Evolutionary conservation across 2,113 vertebrate species (phyloP).

Genomic region (Megaceryle torquata): DNA sequence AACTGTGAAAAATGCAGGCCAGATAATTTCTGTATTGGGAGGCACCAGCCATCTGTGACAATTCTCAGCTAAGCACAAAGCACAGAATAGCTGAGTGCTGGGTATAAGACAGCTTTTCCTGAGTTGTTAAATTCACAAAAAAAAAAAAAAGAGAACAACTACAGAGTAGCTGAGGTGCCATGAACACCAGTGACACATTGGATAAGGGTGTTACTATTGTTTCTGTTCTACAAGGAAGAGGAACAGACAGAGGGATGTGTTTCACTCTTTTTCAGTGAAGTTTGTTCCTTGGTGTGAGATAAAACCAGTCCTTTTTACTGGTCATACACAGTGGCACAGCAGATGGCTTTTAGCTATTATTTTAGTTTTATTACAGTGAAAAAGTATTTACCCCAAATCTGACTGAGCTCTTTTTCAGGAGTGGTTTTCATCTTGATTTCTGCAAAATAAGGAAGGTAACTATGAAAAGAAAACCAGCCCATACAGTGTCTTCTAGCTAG

Average conservation of each 20-base stretch:
- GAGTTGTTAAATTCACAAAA: not conserved
- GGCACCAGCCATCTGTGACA: not conserved
- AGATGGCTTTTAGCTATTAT: not conserved
- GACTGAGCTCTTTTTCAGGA: not conserved
- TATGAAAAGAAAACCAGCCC: not conserved
- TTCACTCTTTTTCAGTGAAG: not conserved
- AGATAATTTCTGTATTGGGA: not conserved
- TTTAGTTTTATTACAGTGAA: not conserved
- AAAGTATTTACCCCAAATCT: not conserved
- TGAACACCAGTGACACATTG: accelerated
- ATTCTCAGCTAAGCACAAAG: not conserved
- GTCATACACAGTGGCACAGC: not conserved
- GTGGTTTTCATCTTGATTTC: not conserved
- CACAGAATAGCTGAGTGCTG: not conserved
- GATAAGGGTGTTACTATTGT: not conserved
- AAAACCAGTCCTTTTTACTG: not conserved
- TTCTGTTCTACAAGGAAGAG: not conserved
- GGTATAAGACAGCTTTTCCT: not conserved
- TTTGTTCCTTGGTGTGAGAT: not conserved
- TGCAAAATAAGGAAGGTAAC: not conserved
- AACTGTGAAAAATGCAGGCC: not conserved
- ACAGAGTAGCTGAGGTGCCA: not conserved
- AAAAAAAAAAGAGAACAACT: not conserved
- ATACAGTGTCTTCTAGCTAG: not conserved
- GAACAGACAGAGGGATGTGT: not conserved